Conservation (phyloP, 1,140 invertebrate genomes). For the Elymnias hypermnestra region DNA sequence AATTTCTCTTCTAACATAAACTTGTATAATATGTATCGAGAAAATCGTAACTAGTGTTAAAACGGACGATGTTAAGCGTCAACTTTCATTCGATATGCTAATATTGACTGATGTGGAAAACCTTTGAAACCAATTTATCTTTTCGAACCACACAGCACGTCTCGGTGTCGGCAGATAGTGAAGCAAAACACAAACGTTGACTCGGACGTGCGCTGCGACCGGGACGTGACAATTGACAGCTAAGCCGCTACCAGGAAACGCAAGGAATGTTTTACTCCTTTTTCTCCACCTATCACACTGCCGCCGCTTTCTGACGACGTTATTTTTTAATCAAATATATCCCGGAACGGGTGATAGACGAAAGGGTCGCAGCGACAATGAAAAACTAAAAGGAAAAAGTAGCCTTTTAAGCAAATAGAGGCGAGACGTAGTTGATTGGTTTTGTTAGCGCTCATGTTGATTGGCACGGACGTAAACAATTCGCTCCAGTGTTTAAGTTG, state of each 20-base stretch:
- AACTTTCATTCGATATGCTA: no score
- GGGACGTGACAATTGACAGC: constrained; percentile 70
- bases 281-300: constrained; percentile 47
- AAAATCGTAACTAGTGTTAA: no score
- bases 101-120: no score
- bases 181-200: constrained; percentile 55
- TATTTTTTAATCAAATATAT: constrained; percentile 78
- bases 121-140: constrained; percentile 17
- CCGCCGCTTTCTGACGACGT: constrained; percentile 72
- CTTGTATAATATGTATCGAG: no score
- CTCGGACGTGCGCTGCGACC: constrained; percentile 32
- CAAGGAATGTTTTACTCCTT: constrained; percentile 64
- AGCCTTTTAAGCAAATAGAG: constrained; percentile 72
- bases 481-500: constrained; percentile 67
- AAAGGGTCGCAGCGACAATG: constrained; percentile 72
- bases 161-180: constrained; percentile 56
- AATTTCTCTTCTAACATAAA: no score
- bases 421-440: constrained; percentile 75
- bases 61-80: no score
- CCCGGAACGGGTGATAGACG: constrained; percentile 69
- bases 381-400: constrained; percentile 71
- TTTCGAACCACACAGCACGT: constrained; percentile 25
- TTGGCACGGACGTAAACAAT: constrained; percentile 73
- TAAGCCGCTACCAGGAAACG: constrained; percentile 48
- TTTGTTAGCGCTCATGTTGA: constrained; percentile 74